Base-by-base conservation (phyloP, 1,140 invertebrate species). In the Akabosia matsudoensis region DNA sequence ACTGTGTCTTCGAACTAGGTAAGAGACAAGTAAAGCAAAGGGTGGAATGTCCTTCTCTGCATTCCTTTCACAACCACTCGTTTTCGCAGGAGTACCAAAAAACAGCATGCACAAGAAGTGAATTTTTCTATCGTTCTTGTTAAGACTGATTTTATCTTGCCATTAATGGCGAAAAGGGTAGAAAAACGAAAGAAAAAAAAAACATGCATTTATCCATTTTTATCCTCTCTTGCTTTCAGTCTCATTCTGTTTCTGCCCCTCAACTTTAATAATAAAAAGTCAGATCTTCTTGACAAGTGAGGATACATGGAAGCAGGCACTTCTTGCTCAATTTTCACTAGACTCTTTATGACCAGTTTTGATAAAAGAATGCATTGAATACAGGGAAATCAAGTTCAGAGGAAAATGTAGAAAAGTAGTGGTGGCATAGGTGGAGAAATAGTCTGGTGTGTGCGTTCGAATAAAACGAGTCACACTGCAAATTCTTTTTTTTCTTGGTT, bases 11-110 rank as follows among this genome's bases (percentile, higher is more conserved):
- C 37, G 37, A 45, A 45, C 7, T 45, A 45, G 7, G 37, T 18
- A 45, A 45, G 37, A 45, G 18, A 45, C 7, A 18, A 45, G 14
- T 13, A 14, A 61, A 61, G 14, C 13, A 14, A 61, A 61, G 54
- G 54, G 54, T 61, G 54, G 54, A 61, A 61, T 61, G 54, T 61
- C 54, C 54, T 61, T 22, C 24, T 45, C 18, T 45, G 18, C n/a
- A 45, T 45, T 45, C 37, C 18, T 45, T 45, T 10, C 37, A 18
- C 37, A 45, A 18, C 18, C 37, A 45, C 7, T 45, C 7, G 18
- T 18, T 45, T 45, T 45, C 7, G 37, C 18, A 18, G 37, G 37
- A 45, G 7, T 45, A 45, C 18, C 7, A 18, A 7, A 45, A 45
- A 45, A 7, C 18, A 45, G 18, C 7, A 45, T 45, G 37, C 18